Evolutionary conservation across 2,888 invertebrate genomes (phyloP).

Genomic region (Heteromyza rotundicornis): DNA sequence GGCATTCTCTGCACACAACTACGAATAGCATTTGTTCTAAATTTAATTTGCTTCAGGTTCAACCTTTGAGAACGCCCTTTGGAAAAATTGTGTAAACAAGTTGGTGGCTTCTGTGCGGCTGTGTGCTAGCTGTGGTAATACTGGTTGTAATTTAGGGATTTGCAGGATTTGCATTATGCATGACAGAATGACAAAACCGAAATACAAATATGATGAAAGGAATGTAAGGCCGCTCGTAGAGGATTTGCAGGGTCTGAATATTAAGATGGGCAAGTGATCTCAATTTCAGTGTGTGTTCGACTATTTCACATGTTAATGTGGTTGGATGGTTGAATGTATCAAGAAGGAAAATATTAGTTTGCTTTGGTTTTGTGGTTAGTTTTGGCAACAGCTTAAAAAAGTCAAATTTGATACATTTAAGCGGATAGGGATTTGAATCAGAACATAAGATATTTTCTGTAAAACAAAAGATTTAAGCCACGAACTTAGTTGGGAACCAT

Average conservation of each 20-base stretch:
- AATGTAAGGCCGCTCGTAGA: background rate
- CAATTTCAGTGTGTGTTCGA: too few relatives aligned
- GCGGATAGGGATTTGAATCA: background rate
- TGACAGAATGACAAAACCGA: background rate
- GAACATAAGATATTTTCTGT: too few relatives aligned
- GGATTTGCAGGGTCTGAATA: too few relatives aligned
- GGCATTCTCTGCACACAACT: background rate
- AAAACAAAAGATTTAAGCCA: too few relatives aligned
- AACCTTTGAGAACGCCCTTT: background rate
- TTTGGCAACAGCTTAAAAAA: background rate
- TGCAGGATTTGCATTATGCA: constrained; percentile 1
- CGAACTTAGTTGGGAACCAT: too few relatives aligned
- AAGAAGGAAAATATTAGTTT: background rate
- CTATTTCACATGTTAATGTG: too few relatives aligned
- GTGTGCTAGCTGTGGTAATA: background rate
- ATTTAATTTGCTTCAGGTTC: background rate
- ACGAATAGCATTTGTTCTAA: background rate
- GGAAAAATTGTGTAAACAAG: background rate
- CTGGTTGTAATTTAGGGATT: constrained; percentile 3
- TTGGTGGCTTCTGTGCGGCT: background rate
- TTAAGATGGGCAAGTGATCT: too few relatives aligned
- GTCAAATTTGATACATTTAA: background rate
- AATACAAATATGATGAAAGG: background rate
- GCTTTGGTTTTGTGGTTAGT: background rate
- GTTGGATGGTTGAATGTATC: too few relatives aligned